Percentiles rank a stretch among this genome's conserved stretches.
These are phyloP conservation scores for Phaedon cochleariae DNA, from an alignment of 2,888 invertebrate genomes.

Conservation along the genomic window DNA sequence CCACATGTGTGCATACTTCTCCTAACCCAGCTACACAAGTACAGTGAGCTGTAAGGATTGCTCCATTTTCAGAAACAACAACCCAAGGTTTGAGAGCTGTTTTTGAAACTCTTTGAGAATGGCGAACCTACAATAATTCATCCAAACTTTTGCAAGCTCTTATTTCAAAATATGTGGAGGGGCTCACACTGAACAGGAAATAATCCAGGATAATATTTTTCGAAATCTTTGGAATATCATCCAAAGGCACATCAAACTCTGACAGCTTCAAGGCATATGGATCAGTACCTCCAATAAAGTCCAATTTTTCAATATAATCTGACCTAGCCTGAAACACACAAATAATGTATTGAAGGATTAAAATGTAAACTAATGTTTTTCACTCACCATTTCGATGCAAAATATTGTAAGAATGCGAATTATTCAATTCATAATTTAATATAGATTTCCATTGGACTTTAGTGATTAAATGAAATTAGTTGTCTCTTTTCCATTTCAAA, in stretches of 20 bases:
- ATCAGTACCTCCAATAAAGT: neutral
- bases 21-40: constrained; percentile 36
- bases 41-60: constrained; percentile 30
- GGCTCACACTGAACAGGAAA: constrained; percentile 3
- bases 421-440: too few relatives aligned
- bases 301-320: neutral
- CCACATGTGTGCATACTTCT: constrained; percentile 36
- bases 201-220: neutral
- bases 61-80: constrained; percentile 24
- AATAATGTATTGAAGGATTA: neutral
- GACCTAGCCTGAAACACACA: neutral
- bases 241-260: neutral
- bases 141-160: neutral
- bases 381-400: neutral
- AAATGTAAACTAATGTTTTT: neutral
- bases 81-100: constrained; percentile 17
- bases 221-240: constrained; percentile 2
- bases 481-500: too few relatives aligned
- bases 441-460: too few relatives aligned
- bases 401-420: too few relatives aligned
- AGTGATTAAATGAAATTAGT: too few relatives aligned
- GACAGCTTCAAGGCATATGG: neutral
- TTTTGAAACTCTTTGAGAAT: constrained; percentile 27
- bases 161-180: constrained; percentile 3
- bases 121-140: constrained; percentile 25